Evolutionary conservation across 2,888 invertebrate species (phyloP).

Genomic region (Taenaris catops): DNA sequence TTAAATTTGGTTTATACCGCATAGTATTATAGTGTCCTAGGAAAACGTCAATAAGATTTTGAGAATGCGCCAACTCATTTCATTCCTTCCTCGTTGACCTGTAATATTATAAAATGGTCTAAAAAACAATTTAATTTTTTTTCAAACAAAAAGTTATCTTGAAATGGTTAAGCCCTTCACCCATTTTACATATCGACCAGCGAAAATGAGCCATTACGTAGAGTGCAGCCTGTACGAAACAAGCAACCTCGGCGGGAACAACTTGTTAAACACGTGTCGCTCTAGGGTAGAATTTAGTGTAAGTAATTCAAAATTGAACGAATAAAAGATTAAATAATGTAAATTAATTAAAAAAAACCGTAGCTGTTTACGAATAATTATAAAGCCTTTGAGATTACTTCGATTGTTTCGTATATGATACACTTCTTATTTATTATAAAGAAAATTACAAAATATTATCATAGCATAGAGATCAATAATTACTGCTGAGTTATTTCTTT

Average conservation of each 20-base stretch:
- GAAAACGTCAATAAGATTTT: too few species aligned
- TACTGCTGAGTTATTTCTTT: slow-evolving; percentile 40
- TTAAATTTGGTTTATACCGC: too few species aligned
- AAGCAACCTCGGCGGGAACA: slow-evolving; percentile 56
- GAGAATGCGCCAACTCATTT: too few species aligned
- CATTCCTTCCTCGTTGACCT: too few species aligned
- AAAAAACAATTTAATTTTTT: too few species aligned
- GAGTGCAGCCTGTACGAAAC: slow-evolving; percentile 21
- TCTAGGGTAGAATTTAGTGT: slow-evolving; percentile 50
- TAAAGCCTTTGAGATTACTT: slow-evolving; percentile 55
- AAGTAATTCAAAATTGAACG: slow-evolving; percentile 52
- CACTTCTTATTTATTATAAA: slow-evolving; percentile 32
- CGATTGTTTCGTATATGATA: slow-evolving; percentile 33
- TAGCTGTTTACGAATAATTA: slow-evolving; percentile 52
- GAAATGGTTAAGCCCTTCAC: too few species aligned
- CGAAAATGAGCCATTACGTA: slow-evolving; percentile 1
- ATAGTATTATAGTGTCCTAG: too few species aligned
- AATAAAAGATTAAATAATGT: slow-evolving; percentile 44
- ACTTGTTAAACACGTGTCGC: slow-evolving; percentile 51
- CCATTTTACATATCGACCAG: too few species aligned
- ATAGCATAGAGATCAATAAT: slow-evolving; percentile 51
- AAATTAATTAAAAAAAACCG: slow-evolving; percentile 46
- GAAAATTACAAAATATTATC: slow-evolving; percentile 37
- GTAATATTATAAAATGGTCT: too few species aligned
- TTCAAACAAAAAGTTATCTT: too few species aligned